Conservation (phyloP, 2,888 invertebrate genomes). For the Steinernema carpocapsae region DNA sequence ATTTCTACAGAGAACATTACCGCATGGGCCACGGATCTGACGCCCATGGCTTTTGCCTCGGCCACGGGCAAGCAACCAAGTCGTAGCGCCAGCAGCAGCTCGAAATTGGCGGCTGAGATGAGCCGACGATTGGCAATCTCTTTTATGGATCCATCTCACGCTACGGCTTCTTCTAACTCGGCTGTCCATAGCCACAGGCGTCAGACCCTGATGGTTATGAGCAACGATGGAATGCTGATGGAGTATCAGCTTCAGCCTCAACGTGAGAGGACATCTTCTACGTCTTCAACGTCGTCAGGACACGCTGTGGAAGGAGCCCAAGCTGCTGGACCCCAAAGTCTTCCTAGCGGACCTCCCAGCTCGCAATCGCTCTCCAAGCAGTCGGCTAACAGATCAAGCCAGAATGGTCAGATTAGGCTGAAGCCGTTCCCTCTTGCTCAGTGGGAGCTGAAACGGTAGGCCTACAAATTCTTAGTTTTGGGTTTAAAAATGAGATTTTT, state of each 20-base stretch:
- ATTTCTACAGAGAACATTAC: slow-evolving; percentile 58
- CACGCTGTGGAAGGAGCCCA: slow-evolving; percentile 24
- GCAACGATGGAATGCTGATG: slow-evolving; percentile 83
- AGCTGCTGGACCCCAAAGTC: neutral
- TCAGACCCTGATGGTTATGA: slow-evolving; percentile 80
- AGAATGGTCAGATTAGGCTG: slow-evolving; percentile 69
- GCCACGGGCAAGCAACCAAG: slow-evolving; percentile 39
- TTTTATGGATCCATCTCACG: slow-evolving; percentile 39
- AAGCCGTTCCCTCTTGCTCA: slow-evolving; percentile 66
- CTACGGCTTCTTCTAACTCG: slow-evolving; percentile 1
- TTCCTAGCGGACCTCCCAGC: neutral
- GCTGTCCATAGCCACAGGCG: slow-evolving; percentile 72
- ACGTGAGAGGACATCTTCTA: slow-evolving; percentile 46
- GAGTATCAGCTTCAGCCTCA: slow-evolving; percentile 78
- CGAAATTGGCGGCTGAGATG: slow-evolving; percentile 39
- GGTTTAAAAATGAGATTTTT: too few species aligned
- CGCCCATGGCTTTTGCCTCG: slow-evolving; percentile 53
- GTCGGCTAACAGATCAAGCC: slow-evolving; percentile 68
- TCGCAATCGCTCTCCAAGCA: slow-evolving; percentile 71
- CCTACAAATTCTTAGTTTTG: neutral
- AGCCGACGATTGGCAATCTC: slow-evolving; percentile 39
- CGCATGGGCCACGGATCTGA: slow-evolving; percentile 66
- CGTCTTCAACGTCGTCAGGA: slow-evolving; percentile 40
- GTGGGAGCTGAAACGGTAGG: slow-evolving; percentile 68
- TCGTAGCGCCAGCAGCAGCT: slow-evolving; percentile 37